These are phyloP conservation scores for Pelosia muscerda DNA, from an alignment of 2,888 invertebrate genomes.

Conservation along the genomic window DNA sequence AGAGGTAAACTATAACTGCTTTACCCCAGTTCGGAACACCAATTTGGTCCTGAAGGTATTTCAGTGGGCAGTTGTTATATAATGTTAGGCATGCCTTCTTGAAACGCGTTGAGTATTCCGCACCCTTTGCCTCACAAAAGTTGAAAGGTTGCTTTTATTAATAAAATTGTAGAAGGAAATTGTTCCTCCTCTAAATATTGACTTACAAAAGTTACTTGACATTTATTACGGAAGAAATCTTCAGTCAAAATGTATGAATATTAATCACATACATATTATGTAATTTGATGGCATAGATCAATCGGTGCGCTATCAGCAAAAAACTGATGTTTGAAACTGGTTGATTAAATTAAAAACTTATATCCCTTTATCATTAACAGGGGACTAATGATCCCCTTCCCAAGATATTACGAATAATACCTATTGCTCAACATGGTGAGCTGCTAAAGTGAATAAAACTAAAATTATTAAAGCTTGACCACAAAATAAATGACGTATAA, in stretches of 20 bases:
- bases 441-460: too few relatives aligned
- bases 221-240: slow-evolving; percentile 2
- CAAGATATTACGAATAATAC: neutral
- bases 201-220: slow-evolving; percentile 8
- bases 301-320: neutral
- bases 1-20: slow-evolving; percentile 37
- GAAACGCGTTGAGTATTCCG: slow-evolving; percentile 17
- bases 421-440: too few relatives aligned
- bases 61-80: slow-evolving; percentile 31
- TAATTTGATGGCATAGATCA: neutral
- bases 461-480: too few relatives aligned
- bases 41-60: slow-evolving; percentile 44
- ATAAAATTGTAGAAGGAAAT: slow-evolving; percentile 21
- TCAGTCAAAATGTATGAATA: neutral
- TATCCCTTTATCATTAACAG: neutral
- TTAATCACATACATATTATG: neutral
- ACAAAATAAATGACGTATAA: too few relatives aligned
- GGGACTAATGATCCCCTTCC: neutral
- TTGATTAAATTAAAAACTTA: neutral
- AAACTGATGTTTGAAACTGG: neutral
- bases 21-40: slow-evolving; percentile 43
- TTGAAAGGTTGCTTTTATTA: slow-evolving; percentile 22
- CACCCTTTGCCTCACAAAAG: slow-evolving; percentile 23
- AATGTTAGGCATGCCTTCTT: slow-evolving; percentile 22
- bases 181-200: neutral